A percentile compares a stretch with the other conserved stretches of the same genome.
These are phyloP conservation scores for Xiphophorus couchianus DNA, from an alignment of 2,113 vertebrate species.

Conservation along the genomic window DNA sequence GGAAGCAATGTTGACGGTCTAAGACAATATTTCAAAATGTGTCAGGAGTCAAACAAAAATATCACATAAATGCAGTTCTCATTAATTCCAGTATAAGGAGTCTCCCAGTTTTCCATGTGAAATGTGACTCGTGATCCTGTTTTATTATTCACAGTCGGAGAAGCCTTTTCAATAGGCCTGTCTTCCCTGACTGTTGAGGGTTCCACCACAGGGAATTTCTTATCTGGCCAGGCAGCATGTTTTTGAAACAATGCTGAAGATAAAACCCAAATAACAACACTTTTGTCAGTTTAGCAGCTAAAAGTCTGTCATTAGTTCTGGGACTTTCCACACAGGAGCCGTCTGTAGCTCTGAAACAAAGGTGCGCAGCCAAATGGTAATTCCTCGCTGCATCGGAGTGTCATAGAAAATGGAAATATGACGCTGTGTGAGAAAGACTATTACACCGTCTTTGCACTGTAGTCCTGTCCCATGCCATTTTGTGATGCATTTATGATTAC, in stretches of 20 bases:
- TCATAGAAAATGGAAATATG: slow-evolving; percentile 60
- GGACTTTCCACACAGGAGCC: slow-evolving; percentile 43
- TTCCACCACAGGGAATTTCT: slow-evolving; percentile 57
- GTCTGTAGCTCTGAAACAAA: slow-evolving; percentile 50
- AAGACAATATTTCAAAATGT: slow-evolving; percentile 13
- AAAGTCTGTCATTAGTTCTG: slow-evolving; percentile 60
- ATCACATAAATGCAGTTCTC: slow-evolving; percentile 23
- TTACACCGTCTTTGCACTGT: slow-evolving; percentile 29
- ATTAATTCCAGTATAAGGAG: slow-evolving; percentile 30
- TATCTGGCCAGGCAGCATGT: slow-evolving; percentile 70
- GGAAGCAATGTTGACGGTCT: slow-evolving; percentile 8
- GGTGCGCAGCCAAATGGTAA: slow-evolving; percentile 34
- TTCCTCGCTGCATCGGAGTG: slow-evolving; percentile 29
- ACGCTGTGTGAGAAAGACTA: slow-evolving; percentile 41
- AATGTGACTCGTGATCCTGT: slow-evolving; percentile 52
- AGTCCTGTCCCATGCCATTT: slow-evolving; percentile 35
- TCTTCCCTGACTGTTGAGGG: slow-evolving; percentile 50
- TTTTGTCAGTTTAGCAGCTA: slow-evolving; percentile 66
- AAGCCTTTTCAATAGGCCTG: slow-evolving; percentile 49
- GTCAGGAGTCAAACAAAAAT: slow-evolving; percentile 15
- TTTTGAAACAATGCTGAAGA: slow-evolving; percentile 73
- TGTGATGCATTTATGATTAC: slow-evolving; percentile 31
- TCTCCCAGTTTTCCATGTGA: slow-evolving; percentile 16
- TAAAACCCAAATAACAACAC: slow-evolving; percentile 66
- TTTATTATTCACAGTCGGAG: slow-evolving; percentile 45